These are phyloP conservation scores for Centrocercus urophasianus DNA, from an alignment of 2,113 vertebrate genomes.

Conservation along the genomic window DNA sequence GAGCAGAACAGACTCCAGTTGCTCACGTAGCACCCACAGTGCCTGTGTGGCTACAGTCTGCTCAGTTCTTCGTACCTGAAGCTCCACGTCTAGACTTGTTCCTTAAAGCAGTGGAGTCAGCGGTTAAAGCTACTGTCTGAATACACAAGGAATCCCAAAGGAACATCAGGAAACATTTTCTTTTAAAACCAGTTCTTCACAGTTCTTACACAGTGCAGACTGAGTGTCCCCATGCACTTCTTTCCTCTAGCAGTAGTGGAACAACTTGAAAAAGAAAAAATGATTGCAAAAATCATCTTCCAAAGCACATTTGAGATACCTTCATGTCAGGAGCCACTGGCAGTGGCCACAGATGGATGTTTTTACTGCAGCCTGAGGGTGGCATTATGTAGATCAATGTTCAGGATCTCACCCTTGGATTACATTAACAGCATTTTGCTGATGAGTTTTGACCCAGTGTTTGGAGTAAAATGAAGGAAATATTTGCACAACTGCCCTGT, in stretches of 20 bases:
- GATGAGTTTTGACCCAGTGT: neutral
- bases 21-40: neutral
- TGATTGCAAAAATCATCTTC: neutral
- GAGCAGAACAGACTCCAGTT: neutral
- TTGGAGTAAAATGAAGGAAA: neutral
- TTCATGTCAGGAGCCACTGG: neutral
- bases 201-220: neutral
- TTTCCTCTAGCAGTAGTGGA: neutral
- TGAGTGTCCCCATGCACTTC: accelerated
- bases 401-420: accelerated
- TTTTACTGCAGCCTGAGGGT: accelerated
- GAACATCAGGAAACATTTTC: neutral
- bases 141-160: neutral
- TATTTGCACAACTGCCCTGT: neutral
- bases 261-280: too few relatives aligned
- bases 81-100: neutral
- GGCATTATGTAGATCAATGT: neutral
- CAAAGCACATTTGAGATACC: neutral
- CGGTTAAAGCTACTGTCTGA: neutral
- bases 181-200: neutral
- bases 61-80: neutral
- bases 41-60: neutral
- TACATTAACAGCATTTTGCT: neutral
- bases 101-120: neutral
- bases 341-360: accelerated